Evolutionary conservation across 2,888 invertebrate species (phyloP).

Genomic region (Idaea straminata): DNA sequence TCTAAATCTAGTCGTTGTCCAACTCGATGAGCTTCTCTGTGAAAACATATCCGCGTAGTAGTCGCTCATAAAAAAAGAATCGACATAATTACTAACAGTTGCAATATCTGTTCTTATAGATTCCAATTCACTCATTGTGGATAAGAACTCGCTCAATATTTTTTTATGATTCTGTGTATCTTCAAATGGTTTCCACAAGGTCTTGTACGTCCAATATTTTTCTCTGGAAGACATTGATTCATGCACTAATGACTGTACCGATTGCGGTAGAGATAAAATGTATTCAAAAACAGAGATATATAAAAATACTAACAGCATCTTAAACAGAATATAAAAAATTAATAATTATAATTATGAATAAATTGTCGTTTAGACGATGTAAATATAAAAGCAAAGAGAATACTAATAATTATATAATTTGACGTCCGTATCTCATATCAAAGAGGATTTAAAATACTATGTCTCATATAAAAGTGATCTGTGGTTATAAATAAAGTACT

Average conservation of each 20-base stretch:
- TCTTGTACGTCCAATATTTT: neutral
- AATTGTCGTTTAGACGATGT: neutral
- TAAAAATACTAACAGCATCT: neutral
- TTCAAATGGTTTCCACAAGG: neutral
- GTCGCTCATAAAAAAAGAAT: neutral
- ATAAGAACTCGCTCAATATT: neutral
- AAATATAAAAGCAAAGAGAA: too few relatives aligned
- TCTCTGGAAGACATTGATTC: neutral
- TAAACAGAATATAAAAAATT: neutral
- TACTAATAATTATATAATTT: too few relatives aligned
- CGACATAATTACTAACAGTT: neutral
- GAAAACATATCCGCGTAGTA: neutral
- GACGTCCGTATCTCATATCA: too few relatives aligned
- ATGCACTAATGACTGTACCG: neutral
- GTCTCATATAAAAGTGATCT: too few relatives aligned
- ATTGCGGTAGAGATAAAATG: neutral
- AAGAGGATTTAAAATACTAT: too few relatives aligned
- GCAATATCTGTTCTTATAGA: neutral
- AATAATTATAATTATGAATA: neutral
- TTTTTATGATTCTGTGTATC: neutral
- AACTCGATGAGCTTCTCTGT: neutral
- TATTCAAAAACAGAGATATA: neutral
- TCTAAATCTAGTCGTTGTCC: neutral
- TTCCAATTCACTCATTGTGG: neutral
- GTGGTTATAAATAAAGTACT: too few relatives aligned